Base-by-base conservation (phyloP, 2,888 invertebrate genomes). In the Argynnis bischoffii region DNA sequence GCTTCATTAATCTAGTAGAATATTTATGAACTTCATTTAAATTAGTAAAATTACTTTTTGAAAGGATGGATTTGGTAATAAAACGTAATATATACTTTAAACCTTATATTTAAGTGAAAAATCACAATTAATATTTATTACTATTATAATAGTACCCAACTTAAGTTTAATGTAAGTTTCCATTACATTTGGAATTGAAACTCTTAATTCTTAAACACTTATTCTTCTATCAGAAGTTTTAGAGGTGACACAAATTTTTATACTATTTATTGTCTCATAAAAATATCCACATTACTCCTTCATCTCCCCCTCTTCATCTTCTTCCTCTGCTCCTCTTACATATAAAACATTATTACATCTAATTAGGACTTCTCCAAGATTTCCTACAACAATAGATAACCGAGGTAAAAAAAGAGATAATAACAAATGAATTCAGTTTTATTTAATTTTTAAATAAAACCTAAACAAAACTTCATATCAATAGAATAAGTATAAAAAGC, bases 291-390 rank as follows among this genome's bases (percentile, higher is more conserved):
- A 54, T 63, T 94, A 97, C 89, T 98, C 97, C 81, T 95, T 97
- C 96, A 98, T 98, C 94, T 98, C 98, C 8, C 98, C 98, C 87
- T 98, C 99, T 90, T 99, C 99, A 78, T 98, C 98, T 81, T 99
- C 99, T 81, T 99, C 99, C 76, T 99, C 99, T 0, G 97, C 96
- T 0, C 98, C 98, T 88, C 98, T 93, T 64, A 99, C 97, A 83
- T 98, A 99, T 70, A 99, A 92, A 0, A 99, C 97, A 92, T 99
- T 99, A 87, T 99, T 99, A 93, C 99, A 99, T 84, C 99, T 95
- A 76, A 99, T 97, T 15, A 99, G 93, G 47, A 99, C 98, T 94
- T 99, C 99, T 13, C 99, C 99, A 11, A 99, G 94, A 83, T 97
- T 98, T 60, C 95, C 95, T 95, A 77, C 31, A 89, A 83, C 16